Evolutionary conservation across 35 echinoderm and acorn worm genomes (phyloP).

Genomic region (Apostichopus californicus): DNA sequence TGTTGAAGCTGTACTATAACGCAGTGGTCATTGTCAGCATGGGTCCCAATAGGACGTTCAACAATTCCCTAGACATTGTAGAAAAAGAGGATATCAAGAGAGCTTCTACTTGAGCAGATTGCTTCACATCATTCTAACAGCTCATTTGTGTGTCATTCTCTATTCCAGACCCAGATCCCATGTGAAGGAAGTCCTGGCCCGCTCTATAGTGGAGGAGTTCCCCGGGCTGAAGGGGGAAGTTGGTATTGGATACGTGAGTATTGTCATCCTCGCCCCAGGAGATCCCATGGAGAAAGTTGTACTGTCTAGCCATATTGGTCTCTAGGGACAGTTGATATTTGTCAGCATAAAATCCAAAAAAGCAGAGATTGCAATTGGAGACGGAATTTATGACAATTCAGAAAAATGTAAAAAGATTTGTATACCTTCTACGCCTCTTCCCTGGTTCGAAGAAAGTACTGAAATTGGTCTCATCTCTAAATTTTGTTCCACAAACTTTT

Average conservation of each 20-base stretch:
- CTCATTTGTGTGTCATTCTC: neutral
- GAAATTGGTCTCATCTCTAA: neutral
- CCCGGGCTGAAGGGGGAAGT: neutral
- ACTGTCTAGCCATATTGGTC: neutral
- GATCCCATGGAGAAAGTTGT: neutral
- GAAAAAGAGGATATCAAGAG: no score
- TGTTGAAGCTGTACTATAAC: no score
- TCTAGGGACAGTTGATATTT: neutral
- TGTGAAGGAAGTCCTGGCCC: neutral
- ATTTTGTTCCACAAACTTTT: neutral
- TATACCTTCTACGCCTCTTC: no score
- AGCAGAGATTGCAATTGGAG: no score
- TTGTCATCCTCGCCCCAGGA: neutral
- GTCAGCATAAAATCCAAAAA: neutral
- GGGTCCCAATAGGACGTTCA: no score
- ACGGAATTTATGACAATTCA: no score
- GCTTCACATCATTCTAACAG: slow-evolving; percentile 8
- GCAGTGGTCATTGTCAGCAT: no score
- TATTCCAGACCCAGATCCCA: slow-evolving; percentile 28
- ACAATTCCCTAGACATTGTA: neutral
- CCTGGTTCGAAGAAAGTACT: no score
- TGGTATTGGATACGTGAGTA: slow-evolving; percentile 10
- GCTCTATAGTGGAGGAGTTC: slow-evolving; percentile 9
- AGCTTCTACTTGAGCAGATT: neutral
- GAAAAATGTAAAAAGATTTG: no score